Evolutionary conservation across 2,797 vertebrate genomes (phyloP).

Genomic region (Coracias cyanogaster): DNA sequence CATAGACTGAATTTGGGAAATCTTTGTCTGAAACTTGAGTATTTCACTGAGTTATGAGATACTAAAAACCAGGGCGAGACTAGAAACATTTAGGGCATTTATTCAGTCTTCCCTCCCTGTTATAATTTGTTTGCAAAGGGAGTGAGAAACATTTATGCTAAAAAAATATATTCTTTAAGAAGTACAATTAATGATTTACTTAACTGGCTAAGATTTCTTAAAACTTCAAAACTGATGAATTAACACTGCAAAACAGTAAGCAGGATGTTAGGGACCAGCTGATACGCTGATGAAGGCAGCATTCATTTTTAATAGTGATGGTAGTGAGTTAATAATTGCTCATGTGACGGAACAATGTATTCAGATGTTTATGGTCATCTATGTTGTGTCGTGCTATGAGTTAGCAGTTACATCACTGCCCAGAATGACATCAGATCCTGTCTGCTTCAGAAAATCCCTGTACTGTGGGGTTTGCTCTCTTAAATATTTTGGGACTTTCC

Average conservation of each 20-base stretch:
- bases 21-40: not conserved
- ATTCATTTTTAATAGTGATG: not conserved
- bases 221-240: not conserved
- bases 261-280: not conserved
- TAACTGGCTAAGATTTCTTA: not conserved
- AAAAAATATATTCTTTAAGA: not conserved
- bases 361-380: not conserved
- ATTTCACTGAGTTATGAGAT: not conserved
- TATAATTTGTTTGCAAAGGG: not conserved
- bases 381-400: not conserved
- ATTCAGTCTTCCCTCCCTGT: not conserved
- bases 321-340: not conserved
- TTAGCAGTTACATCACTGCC: not conserved
- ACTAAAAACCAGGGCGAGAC: not conserved
- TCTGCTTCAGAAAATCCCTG: not conserved
- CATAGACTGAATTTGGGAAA: not conserved
- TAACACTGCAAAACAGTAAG: not conserved
- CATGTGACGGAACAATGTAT: not conserved
- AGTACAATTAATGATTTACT: not conserved
- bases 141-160: not conserved
- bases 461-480: not conserved
- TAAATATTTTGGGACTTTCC: not conserved
- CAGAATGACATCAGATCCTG: not conserved
- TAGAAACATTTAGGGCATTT: not conserved
- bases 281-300: not conserved